A percentile compares a stretch with the other conserved stretches of the same genome.
phyloP scores from a whole-genome alignment of 2,113 vertebrate genomes.

The Indicator indicator region DNA sequence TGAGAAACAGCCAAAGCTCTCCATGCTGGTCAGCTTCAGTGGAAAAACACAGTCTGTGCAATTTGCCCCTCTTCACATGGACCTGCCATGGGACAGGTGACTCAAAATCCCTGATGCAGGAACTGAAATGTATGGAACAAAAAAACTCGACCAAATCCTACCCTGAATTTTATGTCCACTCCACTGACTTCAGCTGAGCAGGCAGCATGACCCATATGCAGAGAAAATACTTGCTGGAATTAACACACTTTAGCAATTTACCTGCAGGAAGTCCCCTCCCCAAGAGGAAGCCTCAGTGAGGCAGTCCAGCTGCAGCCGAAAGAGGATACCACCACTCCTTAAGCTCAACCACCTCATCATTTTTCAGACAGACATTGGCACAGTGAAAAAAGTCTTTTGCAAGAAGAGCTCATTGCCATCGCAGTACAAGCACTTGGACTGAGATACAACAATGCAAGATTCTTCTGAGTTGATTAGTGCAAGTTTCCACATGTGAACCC shows the following conservation, averaged over 20 bases:
- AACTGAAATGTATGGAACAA: background rate
- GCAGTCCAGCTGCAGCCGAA: background rate
- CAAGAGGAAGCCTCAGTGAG: background rate
- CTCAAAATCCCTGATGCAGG: background rate
- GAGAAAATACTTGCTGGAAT: background rate
- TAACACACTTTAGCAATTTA: background rate
- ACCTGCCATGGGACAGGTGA: background rate
- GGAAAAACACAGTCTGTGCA: background rate
- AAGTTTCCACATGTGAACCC: conserved; percentile 71
- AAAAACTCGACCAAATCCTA: background rate
- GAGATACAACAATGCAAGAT: conserved; percentile 70
- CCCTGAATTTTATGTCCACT: background rate
- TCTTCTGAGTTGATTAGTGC: conserved; percentile 76
- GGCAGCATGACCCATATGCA: accelerated
- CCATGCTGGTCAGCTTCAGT: background rate
- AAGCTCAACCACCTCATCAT: conserved; percentile 73
- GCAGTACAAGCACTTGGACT: conserved; percentile 71
- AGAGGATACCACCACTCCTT: conserved; percentile 73
- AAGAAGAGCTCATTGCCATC: conserved; percentile 75
- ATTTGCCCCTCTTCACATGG: background rate
- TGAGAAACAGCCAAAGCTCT: background rate
- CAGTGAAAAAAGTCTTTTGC: conserved; percentile 72
- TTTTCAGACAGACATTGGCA: conserved; percentile 76
- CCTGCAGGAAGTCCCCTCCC: background rate
- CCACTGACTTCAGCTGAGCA: background rate